Evolutionary conservation across 2,797 vertebrate genomes (phyloP).

Genomic region (Xiphorhynchus erythropygius): DNA sequence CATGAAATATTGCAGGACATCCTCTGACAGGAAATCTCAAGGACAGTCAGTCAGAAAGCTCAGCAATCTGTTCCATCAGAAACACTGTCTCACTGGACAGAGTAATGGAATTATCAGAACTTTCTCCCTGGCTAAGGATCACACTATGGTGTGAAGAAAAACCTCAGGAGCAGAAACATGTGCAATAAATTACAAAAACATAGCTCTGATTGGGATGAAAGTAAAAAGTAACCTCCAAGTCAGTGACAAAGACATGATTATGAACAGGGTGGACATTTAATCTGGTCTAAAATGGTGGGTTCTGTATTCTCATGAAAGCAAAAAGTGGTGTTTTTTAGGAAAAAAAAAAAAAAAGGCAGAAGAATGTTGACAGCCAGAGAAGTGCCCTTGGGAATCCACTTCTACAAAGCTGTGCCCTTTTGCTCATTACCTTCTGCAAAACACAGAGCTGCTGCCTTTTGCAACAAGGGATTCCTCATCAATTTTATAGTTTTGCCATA

Average conservation of each 20-base stretch:
- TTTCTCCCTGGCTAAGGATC: neutral
- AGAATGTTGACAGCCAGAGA: neutral
- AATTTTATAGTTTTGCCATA: neutral
- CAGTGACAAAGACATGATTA: neutral
- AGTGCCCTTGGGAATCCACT: neutral
- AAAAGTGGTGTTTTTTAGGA: neutral
- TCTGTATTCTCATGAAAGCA: neutral
- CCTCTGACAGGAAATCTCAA: neutral
- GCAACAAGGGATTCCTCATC: neutral
- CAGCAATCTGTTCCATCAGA: neutral
- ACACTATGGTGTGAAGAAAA: neutral
- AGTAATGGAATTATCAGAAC: neutral
- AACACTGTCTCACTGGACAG: neutral
- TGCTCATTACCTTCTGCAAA: neutral
- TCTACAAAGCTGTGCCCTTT: neutral
- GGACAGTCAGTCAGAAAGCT: neutral
- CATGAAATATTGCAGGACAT: neutral
- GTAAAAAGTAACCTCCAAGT: neutral
- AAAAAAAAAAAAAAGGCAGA: neutral
- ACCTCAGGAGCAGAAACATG: neutral
- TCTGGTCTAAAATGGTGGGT: neutral
- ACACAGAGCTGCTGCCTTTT: neutral
- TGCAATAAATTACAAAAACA: neutral
- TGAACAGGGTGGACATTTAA: neutral
- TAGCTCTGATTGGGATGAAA: neutral